Evolutionary conservation across 2,113 vertebrate species (phyloP).

Genomic region (Nannobrachium achirus): DNA sequence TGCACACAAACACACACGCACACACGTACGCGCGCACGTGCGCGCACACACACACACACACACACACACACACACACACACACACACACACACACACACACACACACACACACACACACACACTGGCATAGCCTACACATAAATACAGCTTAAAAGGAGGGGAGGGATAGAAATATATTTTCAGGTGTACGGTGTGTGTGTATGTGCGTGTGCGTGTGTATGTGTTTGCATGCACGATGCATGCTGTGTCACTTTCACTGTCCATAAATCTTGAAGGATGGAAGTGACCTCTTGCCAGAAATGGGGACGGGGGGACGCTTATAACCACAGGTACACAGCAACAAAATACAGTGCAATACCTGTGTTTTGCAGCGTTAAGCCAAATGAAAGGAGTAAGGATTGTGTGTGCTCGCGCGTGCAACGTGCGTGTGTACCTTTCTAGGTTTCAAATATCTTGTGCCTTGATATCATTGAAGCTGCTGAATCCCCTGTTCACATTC

Average conservation of each 20-base stretch:
- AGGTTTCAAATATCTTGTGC: too few relatives aligned
- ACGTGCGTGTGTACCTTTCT: too few relatives aligned
- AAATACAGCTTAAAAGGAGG: not conserved
- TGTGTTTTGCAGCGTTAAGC: too few relatives aligned
- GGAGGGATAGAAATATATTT: not conserved
- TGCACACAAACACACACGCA: not conserved
- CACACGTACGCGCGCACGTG: not conserved
- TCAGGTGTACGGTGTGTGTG: not conserved
- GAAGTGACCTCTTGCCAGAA: not conserved
- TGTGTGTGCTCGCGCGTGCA: too few relatives aligned
- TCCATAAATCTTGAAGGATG: not conserved
- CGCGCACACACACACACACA: conserved; percentile 2
- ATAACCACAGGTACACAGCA: too few relatives aligned
- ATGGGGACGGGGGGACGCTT: conserved; percentile 11
- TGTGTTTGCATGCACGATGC: conserved; percentile 16
- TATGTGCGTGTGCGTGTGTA: not conserved
- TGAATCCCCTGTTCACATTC: too few relatives aligned
- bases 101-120: not conserved
- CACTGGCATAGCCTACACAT: not conserved
- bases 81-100: not conserved
- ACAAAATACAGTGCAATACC: too few relatives aligned
- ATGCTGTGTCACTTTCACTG: not conserved
- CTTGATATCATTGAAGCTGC: too few relatives aligned
- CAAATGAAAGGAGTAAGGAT: too few relatives aligned
- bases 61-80: not conserved